A percentile compares a stretch with the other conserved stretches of the same genome.
Evolutionary conservation across 92 coral and sea anemone genomes (phyloP).

Genomic region (Umimayanthus kanabou): DNA sequence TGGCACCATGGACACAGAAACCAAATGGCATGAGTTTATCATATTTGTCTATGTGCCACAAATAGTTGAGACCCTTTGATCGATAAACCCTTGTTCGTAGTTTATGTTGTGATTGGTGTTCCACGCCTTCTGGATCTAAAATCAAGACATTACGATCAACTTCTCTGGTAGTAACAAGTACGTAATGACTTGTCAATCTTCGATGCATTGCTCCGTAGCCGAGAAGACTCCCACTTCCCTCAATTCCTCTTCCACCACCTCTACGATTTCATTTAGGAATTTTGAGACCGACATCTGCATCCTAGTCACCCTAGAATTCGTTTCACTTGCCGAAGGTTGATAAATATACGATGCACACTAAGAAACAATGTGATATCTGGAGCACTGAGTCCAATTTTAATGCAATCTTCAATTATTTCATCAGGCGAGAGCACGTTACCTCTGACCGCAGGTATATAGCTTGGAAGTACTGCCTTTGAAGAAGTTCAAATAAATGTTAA

Average conservation of each 20-base stretch:
- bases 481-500: neutral
- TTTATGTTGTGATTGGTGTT: slow-evolving; percentile 44
- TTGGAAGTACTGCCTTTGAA: neutral
- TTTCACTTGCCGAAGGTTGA: slow-evolving; percentile 54
- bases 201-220: slow-evolving; percentile 72
- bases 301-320: slow-evolving; percentile 45
- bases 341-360: neutral
- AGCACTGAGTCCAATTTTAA: slow-evolving; percentile 8
- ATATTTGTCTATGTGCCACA: slow-evolving; percentile 61
- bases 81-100: slow-evolving; percentile 28
- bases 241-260: slow-evolving; percentile 53
- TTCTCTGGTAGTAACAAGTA: slow-evolving; percentile 42
- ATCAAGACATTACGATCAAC: slow-evolving; percentile 44
- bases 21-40: slow-evolving; percentile 54
- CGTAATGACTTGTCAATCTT: slow-evolving; percentile 46
- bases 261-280: slow-evolving; percentile 37
- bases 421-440: slow-evolving; percentile 13
- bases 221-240: slow-evolving; percentile 52
- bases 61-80: slow-evolving; percentile 56
- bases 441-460: neutral
- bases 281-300: slow-evolving; percentile 35
- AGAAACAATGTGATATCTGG: neutral
- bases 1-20: slow-evolving; percentile 58
- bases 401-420: neutral
- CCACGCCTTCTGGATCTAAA: slow-evolving; percentile 56